Evolutionary conservation across 2,797 vertebrate species (phyloP).

Genomic region (Spatula versicolor): DNA sequence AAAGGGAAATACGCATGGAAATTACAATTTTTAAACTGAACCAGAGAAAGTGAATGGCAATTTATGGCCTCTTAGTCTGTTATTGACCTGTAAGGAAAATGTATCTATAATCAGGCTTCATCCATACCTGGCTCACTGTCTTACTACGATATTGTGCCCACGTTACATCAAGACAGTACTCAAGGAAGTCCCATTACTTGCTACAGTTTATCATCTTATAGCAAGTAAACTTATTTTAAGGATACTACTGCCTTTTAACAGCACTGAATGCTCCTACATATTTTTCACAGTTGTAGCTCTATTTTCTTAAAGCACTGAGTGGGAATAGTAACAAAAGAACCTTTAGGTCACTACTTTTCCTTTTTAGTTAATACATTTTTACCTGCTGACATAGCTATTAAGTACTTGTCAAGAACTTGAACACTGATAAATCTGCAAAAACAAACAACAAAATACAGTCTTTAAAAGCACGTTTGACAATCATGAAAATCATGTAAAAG

Average conservation of each 20-base stretch:
- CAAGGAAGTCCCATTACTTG: neutral
- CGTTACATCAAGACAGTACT: neutral
- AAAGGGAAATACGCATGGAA: neutral
- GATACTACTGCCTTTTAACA: neutral
- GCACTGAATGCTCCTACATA: neutral
- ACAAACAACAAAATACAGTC: neutral
- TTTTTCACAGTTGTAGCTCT: neutral
- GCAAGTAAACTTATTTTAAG: neutral
- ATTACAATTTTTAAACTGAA: neutral
- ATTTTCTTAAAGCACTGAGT: neutral
- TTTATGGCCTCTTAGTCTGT: neutral
- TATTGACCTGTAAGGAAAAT: neutral
- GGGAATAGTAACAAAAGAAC: neutral
- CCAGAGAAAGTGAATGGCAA: neutral
- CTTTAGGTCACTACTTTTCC: neutral
- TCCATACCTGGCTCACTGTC: neutral
- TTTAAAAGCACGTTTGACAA: conserved; percentile 2
- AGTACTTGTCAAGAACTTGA: neutral
- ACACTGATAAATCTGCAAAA: conserved; percentile 13
- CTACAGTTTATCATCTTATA: neutral
- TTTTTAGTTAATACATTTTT: conserved; percentile 3
- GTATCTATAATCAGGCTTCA: neutral
- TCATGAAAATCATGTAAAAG: conserved; percentile 17
- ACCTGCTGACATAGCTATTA: neutral
- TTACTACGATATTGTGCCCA: neutral